Conservation (phyloP, 2,888 invertebrate species). For the Galeruca laticollis region DNA sequence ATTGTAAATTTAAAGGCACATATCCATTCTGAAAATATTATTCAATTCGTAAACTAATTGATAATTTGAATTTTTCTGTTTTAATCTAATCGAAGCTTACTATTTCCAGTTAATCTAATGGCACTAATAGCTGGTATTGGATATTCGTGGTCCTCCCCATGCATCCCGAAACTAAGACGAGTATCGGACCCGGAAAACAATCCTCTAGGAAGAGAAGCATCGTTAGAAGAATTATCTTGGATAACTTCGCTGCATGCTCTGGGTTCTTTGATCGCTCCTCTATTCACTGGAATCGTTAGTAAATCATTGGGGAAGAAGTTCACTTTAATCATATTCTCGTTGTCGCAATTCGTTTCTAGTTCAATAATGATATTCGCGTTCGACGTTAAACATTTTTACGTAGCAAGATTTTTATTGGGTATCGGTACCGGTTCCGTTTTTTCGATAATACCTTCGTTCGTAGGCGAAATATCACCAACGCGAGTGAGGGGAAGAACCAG, state of each 20-base stretch:
- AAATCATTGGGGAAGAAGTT: slow-evolving; percentile 72
- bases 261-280: slow-evolving; percentile 54
- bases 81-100: too few species aligned
- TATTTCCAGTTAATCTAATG: slow-evolving; percentile 53
- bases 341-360: slow-evolving; percentile 73
- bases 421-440: slow-evolving; percentile 77
- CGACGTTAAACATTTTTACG: slow-evolving; percentile 61
- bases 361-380: slow-evolving; percentile 49
- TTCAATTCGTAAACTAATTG: too few species aligned
- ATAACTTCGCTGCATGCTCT: slow-evolving; percentile 54
- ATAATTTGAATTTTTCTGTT: too few species aligned
- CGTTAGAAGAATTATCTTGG: slow-evolving; percentile 52
- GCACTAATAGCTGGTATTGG: slow-evolving; percentile 50
- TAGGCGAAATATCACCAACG: slow-evolving; percentile 86
- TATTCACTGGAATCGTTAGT: slow-evolving; percentile 47
- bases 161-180: slow-evolving; percentile 50
- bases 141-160: slow-evolving; percentile 55
- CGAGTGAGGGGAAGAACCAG: slow-evolving; percentile 75
- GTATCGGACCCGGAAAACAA: slow-evolving; percentile 43
- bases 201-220: slow-evolving; percentile 49
- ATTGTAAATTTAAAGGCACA: too few species aligned
- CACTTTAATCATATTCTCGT: slow-evolving; percentile 73
- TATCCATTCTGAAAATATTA: too few species aligned
- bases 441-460: slow-evolving; percentile 84
- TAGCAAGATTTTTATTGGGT: slow-evolving; percentile 73